These are phyloP conservation scores for Netelia melanura DNA, from an alignment of 2,888 invertebrate genomes.

Conservation along the genomic window DNA sequence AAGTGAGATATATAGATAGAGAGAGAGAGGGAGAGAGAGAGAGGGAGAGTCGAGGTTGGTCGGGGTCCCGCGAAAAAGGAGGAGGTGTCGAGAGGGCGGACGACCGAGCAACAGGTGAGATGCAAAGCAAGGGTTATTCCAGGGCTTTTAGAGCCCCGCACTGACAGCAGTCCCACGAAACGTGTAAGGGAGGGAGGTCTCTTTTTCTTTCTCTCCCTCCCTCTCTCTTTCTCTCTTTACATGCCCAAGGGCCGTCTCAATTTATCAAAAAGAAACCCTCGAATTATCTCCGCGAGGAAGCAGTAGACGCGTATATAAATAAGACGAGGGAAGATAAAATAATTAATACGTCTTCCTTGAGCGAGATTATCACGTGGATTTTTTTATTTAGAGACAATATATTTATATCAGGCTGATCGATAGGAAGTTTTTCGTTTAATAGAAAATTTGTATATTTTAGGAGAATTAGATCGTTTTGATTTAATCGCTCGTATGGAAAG, in stretches of 20 bases:
- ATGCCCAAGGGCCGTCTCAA: constrained; percentile 66
- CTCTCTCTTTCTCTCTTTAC: constrained; percentile 23
- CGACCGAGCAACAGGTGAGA: constrained; percentile 83
- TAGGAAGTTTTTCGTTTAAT: too few species aligned
- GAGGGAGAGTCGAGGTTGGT: constrained; percentile 42
- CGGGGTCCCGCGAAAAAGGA: constrained; percentile 62
- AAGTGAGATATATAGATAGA: constrained; percentile 42
- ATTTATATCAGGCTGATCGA: too few species aligned
- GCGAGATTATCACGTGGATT: not conserved
- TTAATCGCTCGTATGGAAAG: not conserved
- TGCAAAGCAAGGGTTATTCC: constrained; percentile 84
- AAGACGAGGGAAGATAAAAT: constrained; percentile 29
- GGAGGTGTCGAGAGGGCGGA: constrained; percentile 81
- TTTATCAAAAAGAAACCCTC: constrained; percentile 66
- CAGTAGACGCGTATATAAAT: constrained; percentile 7
- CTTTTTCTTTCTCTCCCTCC: not conserved
- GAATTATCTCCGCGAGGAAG: constrained; percentile 58
- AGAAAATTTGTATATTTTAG: too few species aligned
- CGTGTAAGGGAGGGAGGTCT: constrained; percentile 42
- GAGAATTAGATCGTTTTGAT: too few species aligned
- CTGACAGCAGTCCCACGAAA: constrained; percentile 64
- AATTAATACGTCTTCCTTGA: constrained; percentile 41
- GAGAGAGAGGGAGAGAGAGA: not conserved
- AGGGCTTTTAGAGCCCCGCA: constrained; percentile 76
- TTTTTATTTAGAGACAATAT: not conserved